phyloP scores from a whole-genome alignment of 2,113 vertebrate species.

The Cervus canadensis region DNA sequence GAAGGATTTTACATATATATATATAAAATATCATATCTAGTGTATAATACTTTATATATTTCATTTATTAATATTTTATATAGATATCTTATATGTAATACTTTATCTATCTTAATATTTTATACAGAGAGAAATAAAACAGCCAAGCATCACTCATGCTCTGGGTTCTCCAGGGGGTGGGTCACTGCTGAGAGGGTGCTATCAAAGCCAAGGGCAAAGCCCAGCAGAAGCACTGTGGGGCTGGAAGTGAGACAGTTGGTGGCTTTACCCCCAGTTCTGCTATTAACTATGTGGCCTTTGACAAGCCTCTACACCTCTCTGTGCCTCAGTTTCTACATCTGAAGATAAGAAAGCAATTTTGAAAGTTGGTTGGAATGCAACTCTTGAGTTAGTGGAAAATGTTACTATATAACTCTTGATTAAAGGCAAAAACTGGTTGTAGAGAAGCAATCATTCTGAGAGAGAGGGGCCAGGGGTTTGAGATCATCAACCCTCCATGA shows the following conservation, averaged over 20 bases:
- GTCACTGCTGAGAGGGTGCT: not conserved
- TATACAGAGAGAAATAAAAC: not conserved
- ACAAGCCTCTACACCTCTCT: not conserved
- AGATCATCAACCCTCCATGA: not conserved
- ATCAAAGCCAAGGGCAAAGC: not conserved
- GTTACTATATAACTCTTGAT: not conserved
- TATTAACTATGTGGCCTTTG: not conserved
- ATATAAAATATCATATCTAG: not conserved
- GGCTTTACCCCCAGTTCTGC: not conserved
- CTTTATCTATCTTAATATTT: not conserved
- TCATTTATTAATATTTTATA: not conserved
- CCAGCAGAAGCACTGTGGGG: not conserved
- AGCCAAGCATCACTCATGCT: not conserved
- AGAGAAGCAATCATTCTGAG: not conserved
- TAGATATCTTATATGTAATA: not conserved
- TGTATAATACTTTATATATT: not conserved
- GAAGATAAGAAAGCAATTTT: not conserved
- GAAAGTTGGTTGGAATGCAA: not conserved
- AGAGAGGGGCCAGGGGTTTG: not conserved
- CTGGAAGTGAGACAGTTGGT: not conserved
- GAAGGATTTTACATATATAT: not conserved
- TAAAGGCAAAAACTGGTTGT: not conserved
- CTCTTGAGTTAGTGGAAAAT: not conserved
- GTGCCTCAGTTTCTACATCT: slow-evolving; percentile 3
- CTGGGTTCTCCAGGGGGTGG: not conserved